A percentile compares a stretch with the other conserved stretches of the same genome.
Conservation (phyloP, 2,797 vertebrate genomes). For the Enteromius thamalakanensis region DNA sequence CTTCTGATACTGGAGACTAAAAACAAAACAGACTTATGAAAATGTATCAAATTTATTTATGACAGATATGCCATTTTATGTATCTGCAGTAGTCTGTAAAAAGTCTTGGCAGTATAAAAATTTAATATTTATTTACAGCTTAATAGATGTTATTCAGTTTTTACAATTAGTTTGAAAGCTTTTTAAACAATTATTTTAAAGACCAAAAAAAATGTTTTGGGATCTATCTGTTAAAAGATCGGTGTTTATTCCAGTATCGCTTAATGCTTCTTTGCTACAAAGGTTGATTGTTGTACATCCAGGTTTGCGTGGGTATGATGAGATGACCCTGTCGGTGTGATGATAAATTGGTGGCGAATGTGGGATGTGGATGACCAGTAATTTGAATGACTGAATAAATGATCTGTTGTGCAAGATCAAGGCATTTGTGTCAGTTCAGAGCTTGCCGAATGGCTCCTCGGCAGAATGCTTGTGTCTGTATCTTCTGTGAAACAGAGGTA, state of each 20-base stretch:
- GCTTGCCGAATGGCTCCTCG: background rate
- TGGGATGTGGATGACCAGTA: constrained; percentile 1
- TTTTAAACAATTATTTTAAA: background rate
- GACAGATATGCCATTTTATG: background rate
- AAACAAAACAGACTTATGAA: constrained; percentile 26
- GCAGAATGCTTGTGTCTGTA: constrained; percentile 18
- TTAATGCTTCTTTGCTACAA: background rate
- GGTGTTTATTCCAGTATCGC: background rate
- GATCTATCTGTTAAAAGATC: background rate
- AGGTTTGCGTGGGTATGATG: constrained; percentile 11
- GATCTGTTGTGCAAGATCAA: background rate
- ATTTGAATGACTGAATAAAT: constrained; percentile 36
- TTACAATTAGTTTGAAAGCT: background rate
- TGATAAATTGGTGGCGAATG: background rate
- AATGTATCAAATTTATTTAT: constrained; percentile 1
- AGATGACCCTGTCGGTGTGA: background rate
- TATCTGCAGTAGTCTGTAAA: background rate
- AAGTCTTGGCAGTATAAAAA: background rate
- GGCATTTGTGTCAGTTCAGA: background rate
- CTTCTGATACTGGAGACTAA: constrained; percentile 42
- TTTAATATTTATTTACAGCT: background rate
- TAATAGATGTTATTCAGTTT: background rate
- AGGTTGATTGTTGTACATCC: background rate
- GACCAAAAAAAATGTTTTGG: background rate
- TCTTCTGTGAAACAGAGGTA: constrained; percentile 37